A percentile compares a stretch with the other conserved stretches of the same genome.
These are phyloP conservation scores for Belonocnema kinseyi DNA, from an alignment of 1,140 invertebrate genomes.

Conservation along the genomic window DNA sequence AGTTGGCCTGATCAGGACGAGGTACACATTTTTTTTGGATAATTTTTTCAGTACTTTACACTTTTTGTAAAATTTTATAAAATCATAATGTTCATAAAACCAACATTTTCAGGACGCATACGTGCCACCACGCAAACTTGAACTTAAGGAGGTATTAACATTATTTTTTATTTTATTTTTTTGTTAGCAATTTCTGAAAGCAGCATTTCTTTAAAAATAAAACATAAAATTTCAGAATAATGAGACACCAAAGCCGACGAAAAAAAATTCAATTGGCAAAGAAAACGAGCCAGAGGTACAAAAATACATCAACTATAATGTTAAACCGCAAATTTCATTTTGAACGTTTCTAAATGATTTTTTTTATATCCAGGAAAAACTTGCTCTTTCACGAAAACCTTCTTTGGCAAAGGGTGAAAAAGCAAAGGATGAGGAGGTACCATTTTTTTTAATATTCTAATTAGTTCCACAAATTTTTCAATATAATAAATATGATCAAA, in stretches of 20 bases:
- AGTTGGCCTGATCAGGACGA: constrained; percentile 15
- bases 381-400: constrained; percentile 4
- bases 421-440: background rate
- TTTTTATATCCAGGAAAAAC: constrained; percentile 40
- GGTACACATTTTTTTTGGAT: constrained; percentile 5
- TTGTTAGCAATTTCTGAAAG: background rate
- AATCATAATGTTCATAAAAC: too few relatives aligned
- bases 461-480: background rate
- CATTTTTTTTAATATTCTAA: background rate
- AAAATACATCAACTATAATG: background rate
- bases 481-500: background rate
- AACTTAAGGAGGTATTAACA: constrained; percentile 3
- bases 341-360: background rate
- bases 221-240: background rate
- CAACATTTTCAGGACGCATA: background rate
- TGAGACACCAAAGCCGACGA: background rate
- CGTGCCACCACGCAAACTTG: constrained; percentile 22
- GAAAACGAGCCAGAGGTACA: background rate
- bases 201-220: background rate
- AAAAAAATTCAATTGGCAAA: background rate
- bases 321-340: background rate
- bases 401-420: constrained; percentile 3
- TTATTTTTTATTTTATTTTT: background rate
- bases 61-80: background rate
- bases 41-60: background rate